These are phyloP conservation scores for Globodera ellingtonae DNA, from an alignment of 1,140 invertebrate species.

Conservation along the genomic window DNA sequence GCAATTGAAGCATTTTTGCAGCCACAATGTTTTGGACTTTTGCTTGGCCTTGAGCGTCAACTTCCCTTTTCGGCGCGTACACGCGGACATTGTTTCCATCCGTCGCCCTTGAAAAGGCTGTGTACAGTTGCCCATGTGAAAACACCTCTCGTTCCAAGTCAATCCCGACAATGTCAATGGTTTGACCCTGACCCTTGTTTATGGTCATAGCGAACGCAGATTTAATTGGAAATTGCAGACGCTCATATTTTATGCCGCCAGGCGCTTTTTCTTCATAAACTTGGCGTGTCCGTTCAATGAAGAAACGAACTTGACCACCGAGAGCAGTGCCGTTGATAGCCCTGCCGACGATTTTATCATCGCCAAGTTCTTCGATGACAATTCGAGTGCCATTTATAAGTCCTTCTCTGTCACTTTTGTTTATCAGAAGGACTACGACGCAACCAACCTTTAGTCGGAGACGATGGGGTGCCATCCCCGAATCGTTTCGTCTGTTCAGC, in stretches of 20 bases:
- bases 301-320: neutral
- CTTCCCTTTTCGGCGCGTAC: neutral
- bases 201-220: too few relatives aligned
- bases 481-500: too few relatives aligned
- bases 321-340: neutral
- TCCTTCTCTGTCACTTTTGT: slow-evolving; percentile 1
- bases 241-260: too few relatives aligned
- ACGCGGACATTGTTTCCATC: neutral
- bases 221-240: too few relatives aligned
- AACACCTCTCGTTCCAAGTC: too few relatives aligned
- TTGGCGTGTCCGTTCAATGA: neutral
- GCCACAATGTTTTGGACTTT: neutral
- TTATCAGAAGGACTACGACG: slow-evolving; percentile 19
- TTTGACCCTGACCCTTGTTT: too few relatives aligned
- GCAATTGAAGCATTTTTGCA: neutral
- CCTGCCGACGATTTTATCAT: neutral
- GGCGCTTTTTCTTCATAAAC: too few relatives aligned
- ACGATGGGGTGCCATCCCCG: too few relatives aligned
- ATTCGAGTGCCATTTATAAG: slow-evolving; percentile 31
- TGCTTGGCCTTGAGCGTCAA: neutral
- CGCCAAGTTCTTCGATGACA: neutral
- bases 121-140: too few relatives aligned
- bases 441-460: slow-evolving; percentile 24
- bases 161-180: too few relatives aligned
- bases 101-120: neutral